phyloP scores from a whole-genome alignment of 2,113 vertebrate genomes.

The Bubo blakistoni region DNA sequence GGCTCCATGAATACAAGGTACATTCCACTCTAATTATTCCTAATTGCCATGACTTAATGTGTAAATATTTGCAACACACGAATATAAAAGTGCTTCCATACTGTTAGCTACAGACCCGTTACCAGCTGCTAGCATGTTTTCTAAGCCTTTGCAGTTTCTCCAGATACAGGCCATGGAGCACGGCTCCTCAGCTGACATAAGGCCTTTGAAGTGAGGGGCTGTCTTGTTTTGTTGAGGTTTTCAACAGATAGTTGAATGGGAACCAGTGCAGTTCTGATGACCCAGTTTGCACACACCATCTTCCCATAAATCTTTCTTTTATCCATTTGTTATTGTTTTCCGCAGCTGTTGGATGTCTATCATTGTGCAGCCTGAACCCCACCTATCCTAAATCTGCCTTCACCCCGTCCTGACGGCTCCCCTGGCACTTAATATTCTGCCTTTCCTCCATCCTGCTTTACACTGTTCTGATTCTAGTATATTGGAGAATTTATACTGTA shows the following conservation, averaged over 20 bases:
- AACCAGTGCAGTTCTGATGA: not conserved
- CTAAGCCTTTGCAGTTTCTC: not conserved
- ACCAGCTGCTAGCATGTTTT: not conserved
- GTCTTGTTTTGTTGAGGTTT: not conserved
- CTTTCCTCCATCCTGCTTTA: not conserved
- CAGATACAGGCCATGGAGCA: not conserved
- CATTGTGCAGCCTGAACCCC: not conserved
- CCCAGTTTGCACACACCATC: not conserved
- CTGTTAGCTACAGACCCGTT: not conserved
- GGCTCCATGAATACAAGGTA: constrained; percentile 6
- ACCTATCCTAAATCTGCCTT: constrained; percentile 1
- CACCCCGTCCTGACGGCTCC: not conserved
- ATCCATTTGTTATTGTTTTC: constrained; percentile 14
- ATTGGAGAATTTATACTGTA: not conserved
- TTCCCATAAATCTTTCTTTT: not conserved
- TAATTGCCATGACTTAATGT: constrained; percentile 53
- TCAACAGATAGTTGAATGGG: constrained; percentile 16
- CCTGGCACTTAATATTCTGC: not conserved
- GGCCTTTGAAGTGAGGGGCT: not conserved
- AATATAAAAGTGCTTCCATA: constrained; percentile 54
- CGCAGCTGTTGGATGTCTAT: not conserved
- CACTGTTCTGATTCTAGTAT: not conserved
- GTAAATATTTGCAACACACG: constrained; percentile 44
- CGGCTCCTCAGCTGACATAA: not conserved
- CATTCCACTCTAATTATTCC: constrained; percentile 58